Evolutionary conservation across 2,888 invertebrate species (phyloP).

Genomic region (Mesorhabditis sp.): DNA sequence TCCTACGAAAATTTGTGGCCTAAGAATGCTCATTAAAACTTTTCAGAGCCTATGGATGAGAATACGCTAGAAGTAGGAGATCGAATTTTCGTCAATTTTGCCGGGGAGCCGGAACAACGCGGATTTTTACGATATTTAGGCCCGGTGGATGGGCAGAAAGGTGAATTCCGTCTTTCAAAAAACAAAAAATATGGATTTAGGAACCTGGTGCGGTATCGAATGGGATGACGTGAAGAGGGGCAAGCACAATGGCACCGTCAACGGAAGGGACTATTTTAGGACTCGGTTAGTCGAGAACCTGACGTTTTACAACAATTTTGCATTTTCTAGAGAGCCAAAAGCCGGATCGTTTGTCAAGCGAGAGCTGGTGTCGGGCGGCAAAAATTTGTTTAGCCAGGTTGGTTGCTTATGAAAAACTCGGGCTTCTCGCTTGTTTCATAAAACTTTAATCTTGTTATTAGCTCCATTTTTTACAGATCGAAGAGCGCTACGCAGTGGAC

Average conservation of each 20-base stretch:
- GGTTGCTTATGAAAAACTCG: no score
- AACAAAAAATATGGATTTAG: background rate
- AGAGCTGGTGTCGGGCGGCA: slow-evolving; percentile 11
- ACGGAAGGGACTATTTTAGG: slow-evolving; percentile 78
- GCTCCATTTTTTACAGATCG: slow-evolving; percentile 66
- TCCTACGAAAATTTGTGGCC: no score
- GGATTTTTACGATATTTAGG: slow-evolving; percentile 72
- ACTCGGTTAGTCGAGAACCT: slow-evolving; percentile 42
- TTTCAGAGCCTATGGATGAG: background rate
- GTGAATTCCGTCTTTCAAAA: background rate
- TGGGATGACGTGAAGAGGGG: slow-evolving; percentile 87
- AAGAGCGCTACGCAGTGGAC: slow-evolving; percentile 66
- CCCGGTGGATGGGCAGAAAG: slow-evolving; percentile 67
- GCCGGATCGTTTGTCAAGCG: slow-evolving; percentile 23
- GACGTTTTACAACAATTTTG: background rate
- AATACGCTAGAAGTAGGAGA: slow-evolving; percentile 20
- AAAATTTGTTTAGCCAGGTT: no score
- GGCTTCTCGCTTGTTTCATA: background rate
- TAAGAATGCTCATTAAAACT: no score
- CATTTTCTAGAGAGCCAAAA: slow-evolving; percentile 15
- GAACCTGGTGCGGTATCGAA: slow-evolving; percentile 84
- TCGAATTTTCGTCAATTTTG: slow-evolving; percentile 8
- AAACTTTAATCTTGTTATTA: background rate
- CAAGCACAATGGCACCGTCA: slow-evolving; percentile 83
- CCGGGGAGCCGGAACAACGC: slow-evolving; percentile 14